phyloP scores from a whole-genome alignment of 2,888 invertebrate genomes.

The Cheilosia soror region DNA sequence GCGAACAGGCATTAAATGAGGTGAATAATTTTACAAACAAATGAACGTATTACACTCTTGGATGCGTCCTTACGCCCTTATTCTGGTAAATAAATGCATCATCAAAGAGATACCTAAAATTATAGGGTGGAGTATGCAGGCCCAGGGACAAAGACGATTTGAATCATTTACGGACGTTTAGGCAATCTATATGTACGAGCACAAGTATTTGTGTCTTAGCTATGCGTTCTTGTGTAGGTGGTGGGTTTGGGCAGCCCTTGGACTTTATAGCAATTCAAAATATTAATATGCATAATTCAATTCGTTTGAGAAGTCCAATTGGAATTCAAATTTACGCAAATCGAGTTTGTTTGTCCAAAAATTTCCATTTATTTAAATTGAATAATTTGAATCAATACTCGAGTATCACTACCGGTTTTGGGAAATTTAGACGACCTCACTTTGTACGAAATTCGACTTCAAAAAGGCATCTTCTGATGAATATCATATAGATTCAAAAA shows the following conservation, averaged over 20 bases:
- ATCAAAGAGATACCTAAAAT: constrained; percentile 51
- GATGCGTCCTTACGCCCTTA: constrained; percentile 70
- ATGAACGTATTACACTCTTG: constrained; percentile 73
- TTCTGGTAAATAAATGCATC: constrained; percentile 68
- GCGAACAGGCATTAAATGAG: constrained; percentile 71
- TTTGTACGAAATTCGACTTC: no score
- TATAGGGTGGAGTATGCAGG: constrained; percentile 3
- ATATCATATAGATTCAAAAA: no score
- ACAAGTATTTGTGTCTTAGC: constrained; percentile 8
- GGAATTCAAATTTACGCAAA: no score
- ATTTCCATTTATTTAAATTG: no score
- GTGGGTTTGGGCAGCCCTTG: background rate
- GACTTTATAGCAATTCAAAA: background rate
- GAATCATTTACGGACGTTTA: constrained; percentile 70
- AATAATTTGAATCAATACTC: no score
- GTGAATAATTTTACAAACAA: constrained; percentile 75
- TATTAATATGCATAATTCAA: no score
- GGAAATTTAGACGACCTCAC: no score
- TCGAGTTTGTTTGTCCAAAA: no score
- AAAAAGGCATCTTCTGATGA: no score
- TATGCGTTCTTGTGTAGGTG: background rate
- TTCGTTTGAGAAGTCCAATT: no score
- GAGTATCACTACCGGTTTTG: no score
- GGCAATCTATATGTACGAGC: constrained; percentile 45
- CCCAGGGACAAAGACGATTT: constrained; percentile 39